Base-by-base conservation (phyloP, 2,888 invertebrate species). In the Lasioglossum morio region DNA sequence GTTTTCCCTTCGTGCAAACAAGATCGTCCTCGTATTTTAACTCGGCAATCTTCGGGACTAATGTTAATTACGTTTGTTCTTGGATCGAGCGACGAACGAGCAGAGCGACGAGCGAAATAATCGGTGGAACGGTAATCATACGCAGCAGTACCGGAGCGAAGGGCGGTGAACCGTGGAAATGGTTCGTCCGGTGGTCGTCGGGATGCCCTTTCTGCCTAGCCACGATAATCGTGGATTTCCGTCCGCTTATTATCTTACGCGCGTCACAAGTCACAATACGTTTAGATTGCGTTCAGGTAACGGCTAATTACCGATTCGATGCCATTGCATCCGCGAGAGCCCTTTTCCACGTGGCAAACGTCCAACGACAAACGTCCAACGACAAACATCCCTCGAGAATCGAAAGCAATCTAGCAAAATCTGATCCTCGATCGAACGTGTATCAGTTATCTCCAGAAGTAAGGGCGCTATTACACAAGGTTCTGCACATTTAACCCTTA, bases 171-270 rank as follows among this genome's bases (percentile, higher is more conserved):
- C 93, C 95, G 94, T 95, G 94, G 94, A 94, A 94, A 94, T 93
- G 94, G 88, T 92, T 94, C 94, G 94, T 94, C 95, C 95, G 94
- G 94, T 94, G 91, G 90, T 83, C 84, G 86, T 89, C 92, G 84
- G 91, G 92, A 91, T 91, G 91, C 92, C 90, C 93, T 92, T 92
- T 92, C 92, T 91, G 88, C 92, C 93, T 93, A 87, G 93, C 93
- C 93, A 94, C 92, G 91, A 93, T 95, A 95, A 95, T 95, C 93
- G 94, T 92, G 92, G 92, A 93, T 94, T 94, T 95, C 95, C 95
- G 95, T 92, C 92, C 91, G 91, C 91, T 92, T 90, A 90, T 93
- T 92, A 92, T 92, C 90, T 91, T 93, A 92, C 90, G 90, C 91
- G 91, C 69, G 69, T 92, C 92, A 92, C 92, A 91, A 90, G 69